These are phyloP conservation scores for Cettia cetti DNA, from an alignment of 2,113 vertebrate genomes.

Conservation along the genomic window DNA sequence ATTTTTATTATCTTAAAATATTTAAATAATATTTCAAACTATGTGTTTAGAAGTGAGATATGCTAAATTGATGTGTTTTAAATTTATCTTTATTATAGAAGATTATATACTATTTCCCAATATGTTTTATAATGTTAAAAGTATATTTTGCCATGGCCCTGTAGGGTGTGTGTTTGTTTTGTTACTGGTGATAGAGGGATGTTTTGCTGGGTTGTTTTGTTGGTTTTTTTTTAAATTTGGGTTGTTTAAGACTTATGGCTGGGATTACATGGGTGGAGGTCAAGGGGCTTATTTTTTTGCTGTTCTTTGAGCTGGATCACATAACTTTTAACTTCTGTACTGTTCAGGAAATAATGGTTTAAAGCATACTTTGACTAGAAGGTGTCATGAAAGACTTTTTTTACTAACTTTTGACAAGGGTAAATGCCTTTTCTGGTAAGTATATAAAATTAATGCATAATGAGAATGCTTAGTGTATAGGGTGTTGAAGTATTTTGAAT, in stretches of 20 bases:
- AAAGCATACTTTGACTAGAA: not conserved
- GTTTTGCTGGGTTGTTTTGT: not conserved
- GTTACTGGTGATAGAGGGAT: not conserved
- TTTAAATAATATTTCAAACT: not conserved
- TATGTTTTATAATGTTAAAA: not conserved
- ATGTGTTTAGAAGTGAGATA: not conserved
- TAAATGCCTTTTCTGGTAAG: slow-evolving; percentile 39
- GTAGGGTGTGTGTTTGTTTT: not conserved
- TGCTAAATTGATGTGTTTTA: not conserved
- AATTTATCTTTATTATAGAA: not conserved
- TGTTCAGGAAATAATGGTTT: slow-evolving; percentile 16
- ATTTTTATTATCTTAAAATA: not conserved
- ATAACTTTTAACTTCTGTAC: not conserved
- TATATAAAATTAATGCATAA: not conserved
- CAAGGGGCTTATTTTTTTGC: not conserved
- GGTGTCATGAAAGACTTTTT: not conserved
- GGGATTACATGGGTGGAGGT: not conserved
- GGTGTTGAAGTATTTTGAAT: not conserved
- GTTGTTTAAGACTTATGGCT: not conserved
- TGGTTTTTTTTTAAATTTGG: not conserved
- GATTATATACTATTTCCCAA: not conserved
- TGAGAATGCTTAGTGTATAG: not conserved
- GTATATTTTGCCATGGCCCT: not conserved
- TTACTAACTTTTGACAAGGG: not conserved
- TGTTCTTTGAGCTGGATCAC: not conserved